These are phyloP conservation scores for Lerista edwardsae DNA, from an alignment of 2,797 vertebrate genomes.

Conservation along the genomic window DNA sequence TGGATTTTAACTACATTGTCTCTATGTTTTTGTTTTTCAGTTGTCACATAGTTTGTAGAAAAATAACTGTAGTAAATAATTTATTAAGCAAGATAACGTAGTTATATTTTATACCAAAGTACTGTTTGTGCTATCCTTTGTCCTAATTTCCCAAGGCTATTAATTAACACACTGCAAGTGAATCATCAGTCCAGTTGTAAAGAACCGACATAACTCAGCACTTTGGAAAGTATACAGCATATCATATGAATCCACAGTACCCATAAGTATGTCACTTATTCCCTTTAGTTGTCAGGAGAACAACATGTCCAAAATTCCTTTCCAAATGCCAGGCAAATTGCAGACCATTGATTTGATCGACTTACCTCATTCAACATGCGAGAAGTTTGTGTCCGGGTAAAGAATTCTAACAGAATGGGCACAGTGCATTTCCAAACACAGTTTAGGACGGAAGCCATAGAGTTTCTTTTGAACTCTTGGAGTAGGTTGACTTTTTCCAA, in stretches of 20 bases:
- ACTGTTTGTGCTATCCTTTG: conserved; percentile 65
- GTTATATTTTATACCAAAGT: conserved; percentile 48
- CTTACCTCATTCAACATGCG: conserved; percentile 67
- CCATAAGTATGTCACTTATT: neutral
- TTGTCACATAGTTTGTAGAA: conserved; percentile 36
- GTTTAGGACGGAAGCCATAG: conserved; percentile 63
- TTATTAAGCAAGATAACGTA: conserved; percentile 62
- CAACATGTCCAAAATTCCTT: conserved; percentile 33
- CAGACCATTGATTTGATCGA: conserved; percentile 21
- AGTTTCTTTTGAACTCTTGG: conserved; percentile 62
- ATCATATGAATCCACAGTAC: neutral
- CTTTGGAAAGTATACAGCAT: conserved; percentile 18
- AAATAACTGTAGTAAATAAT: conserved; percentile 56
- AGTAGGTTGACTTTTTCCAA: conserved; percentile 58
- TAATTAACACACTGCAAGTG: conserved; percentile 25
- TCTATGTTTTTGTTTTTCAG: conserved; percentile 18
- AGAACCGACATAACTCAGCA: conserved; percentile 50
- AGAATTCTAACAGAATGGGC: conserved; percentile 57
- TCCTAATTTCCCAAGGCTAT: conserved; percentile 51
- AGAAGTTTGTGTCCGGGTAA: conserved; percentile 59
- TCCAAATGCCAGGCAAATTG: neutral
- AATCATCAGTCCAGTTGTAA: conserved; percentile 37
- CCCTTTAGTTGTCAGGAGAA: conserved; percentile 32
- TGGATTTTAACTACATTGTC: conserved; percentile 29
- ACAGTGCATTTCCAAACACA: conserved; percentile 58